A percentile compares a stretch with the other conserved stretches of the same genome.
These are phyloP conservation scores for Polymixis flavicincta DNA, from an alignment of 2,888 invertebrate species.

Conservation along the genomic window DNA sequence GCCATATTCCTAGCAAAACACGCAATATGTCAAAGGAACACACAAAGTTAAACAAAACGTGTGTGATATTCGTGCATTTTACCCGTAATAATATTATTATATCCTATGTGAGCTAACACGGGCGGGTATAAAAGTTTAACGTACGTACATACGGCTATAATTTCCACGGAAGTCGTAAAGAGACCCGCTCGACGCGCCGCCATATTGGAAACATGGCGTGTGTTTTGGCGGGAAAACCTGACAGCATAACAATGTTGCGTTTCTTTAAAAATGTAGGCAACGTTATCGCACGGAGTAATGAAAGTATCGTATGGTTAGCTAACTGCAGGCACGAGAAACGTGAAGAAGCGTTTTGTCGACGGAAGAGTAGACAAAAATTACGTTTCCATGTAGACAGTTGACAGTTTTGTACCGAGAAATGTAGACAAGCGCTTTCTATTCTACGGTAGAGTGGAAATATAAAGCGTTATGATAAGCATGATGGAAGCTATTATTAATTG, in stretches of 20 bases:
- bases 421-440: no score
- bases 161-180: slow-evolving; percentile 88
- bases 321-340: no score
- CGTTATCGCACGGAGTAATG: no score
- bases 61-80: slow-evolving; percentile 71
- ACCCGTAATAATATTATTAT: slow-evolving; percentile 78
- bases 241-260: slow-evolving; percentile 52
- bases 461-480: no score
- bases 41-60: slow-evolving; percentile 66
- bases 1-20: background rate
- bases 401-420: no score
- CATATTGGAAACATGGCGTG: slow-evolving; percentile 82
- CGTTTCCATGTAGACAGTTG: no score
- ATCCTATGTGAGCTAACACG: slow-evolving; percentile 73
- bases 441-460: no score
- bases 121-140: slow-evolving; percentile 86
- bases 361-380: no score
- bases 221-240: slow-evolving; percentile 82
- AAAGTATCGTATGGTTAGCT: no score
- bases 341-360: no score
- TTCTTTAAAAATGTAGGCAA: slow-evolving; percentile 46
- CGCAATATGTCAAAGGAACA: slow-evolving; percentile 16
- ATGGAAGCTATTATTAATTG: background rate
- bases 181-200: slow-evolving; percentile 74
- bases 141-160: slow-evolving; percentile 83